Conservation (phyloP, 2,888 invertebrate species). For the Aporophyla nigra region DNA sequence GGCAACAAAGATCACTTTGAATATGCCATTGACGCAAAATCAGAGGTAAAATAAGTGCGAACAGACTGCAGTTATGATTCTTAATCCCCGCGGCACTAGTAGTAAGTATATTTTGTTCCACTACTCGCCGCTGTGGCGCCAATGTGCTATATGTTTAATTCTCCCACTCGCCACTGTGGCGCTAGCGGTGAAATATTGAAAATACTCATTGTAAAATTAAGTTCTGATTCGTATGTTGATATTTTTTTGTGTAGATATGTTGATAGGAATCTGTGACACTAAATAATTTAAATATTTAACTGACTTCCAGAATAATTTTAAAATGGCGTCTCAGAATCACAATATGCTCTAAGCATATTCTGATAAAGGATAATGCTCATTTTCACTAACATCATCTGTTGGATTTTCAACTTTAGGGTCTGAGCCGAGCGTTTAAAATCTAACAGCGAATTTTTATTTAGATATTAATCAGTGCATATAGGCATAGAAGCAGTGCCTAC, state of each 20-base stretch:
- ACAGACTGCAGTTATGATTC: no score
- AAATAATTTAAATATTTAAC: background rate
- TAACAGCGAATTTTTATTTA: background rate
- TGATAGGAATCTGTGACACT: slow-evolving; percentile 6
- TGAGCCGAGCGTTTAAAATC: background rate
- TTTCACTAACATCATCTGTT: background rate
- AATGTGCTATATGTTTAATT: slow-evolving; percentile 16
- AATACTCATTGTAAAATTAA: slow-evolving; percentile 49
- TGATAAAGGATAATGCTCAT: background rate
- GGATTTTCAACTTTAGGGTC: background rate
- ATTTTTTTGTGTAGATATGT: slow-evolving; percentile 35
- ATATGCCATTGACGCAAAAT: no score
- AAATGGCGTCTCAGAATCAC: background rate
- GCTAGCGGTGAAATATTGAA: slow-evolving; percentile 29
- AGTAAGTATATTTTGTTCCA: slow-evolving; percentile 15
- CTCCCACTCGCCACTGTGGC: slow-evolving; percentile 3
- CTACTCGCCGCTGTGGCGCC: slow-evolving; percentile 13
- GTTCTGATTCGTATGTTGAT: slow-evolving; percentile 24
- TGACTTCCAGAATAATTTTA: no score
- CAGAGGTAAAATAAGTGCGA: no score
- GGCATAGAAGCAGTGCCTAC: no score
- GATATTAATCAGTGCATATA: no score
- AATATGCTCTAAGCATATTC: background rate
- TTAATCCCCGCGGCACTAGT: background rate
- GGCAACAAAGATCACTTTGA: no score